These are phyloP conservation scores for Aythya baeri DNA, from an alignment of 2,113 vertebrate genomes.

Conservation along the genomic window DNA sequence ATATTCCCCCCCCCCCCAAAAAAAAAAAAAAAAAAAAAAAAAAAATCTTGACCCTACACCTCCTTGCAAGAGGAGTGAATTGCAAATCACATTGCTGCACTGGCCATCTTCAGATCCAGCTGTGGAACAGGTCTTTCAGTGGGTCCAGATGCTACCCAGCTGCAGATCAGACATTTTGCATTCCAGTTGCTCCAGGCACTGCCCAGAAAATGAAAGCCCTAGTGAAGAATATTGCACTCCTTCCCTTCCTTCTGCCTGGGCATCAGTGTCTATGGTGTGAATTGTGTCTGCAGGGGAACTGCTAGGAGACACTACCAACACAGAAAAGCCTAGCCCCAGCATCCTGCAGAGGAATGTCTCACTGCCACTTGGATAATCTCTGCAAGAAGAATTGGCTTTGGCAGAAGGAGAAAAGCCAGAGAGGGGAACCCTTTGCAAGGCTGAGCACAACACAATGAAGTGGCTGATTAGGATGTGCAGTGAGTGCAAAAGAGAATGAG, in stretches of 20 bases:
- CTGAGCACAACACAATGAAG: neutral
- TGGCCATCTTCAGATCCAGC: neutral
- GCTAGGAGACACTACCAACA: neutral
- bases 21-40: neutral
- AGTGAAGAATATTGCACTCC: neutral
- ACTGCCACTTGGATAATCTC: neutral
- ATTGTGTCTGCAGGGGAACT: neutral
- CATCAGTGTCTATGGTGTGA: neutral
- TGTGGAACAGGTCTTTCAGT: neutral
- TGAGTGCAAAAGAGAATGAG: neutral
- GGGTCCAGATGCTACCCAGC: neutral
- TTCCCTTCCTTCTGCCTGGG: neutral
- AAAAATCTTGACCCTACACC: neutral
- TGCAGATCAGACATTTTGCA: neutral
- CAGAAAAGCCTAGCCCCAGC: neutral
- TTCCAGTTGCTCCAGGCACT: neutral
- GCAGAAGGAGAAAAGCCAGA: neutral
- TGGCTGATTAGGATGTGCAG: neutral
- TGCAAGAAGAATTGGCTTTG: neutral
- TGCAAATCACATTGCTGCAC: neutral
- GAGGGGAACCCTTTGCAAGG: neutral
- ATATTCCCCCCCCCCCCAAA: too few species aligned
- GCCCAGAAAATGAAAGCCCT: neutral
- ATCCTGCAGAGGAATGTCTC: neutral
- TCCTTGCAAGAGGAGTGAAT: neutral